These are phyloP conservation scores for Dicrurus megarhynchus DNA, from an alignment of 2,113 vertebrate genomes.

Conservation along the genomic window DNA sequence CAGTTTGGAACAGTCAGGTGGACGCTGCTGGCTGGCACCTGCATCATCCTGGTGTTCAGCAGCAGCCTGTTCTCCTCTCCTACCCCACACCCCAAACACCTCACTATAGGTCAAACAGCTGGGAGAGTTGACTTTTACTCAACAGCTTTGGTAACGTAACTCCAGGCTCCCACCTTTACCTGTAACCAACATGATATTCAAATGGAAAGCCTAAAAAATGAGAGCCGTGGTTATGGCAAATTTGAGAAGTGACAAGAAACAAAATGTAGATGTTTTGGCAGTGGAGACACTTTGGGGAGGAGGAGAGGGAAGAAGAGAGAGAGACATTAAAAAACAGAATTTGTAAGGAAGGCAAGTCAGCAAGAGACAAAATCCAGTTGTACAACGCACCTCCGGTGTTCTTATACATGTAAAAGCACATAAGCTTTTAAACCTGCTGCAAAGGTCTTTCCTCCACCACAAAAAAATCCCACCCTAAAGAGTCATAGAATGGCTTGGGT, in stretches of 20 bases:
- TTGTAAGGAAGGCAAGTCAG: not conserved
- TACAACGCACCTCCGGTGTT: not conserved
- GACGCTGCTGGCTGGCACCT: not conserved
- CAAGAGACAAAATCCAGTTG: not conserved
- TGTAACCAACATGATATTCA: not conserved
- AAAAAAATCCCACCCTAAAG: not conserved
- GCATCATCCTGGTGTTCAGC: not conserved
- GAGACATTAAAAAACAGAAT: not conserved
- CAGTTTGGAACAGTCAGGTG: not conserved
- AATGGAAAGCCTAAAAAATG: not conserved
- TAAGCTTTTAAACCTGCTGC: not conserved
- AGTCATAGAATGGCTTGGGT: not conserved
- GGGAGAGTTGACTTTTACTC: not conserved
- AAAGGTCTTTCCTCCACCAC: not conserved
- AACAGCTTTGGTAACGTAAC: not conserved
- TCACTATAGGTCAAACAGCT: not conserved
- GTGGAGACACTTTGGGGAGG: not conserved
- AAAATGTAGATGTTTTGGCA: not conserved
- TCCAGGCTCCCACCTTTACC: not conserved
- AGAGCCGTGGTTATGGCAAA: not conserved
- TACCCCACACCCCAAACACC: not conserved
- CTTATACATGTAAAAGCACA: fast-evolving
- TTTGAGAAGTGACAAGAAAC: not conserved
- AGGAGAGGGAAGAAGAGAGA: not conserved
- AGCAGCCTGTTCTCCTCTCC: not conserved